Conservation (phyloP, 2,888 invertebrate species). For the Holacanthella duospinosa region DNA sequence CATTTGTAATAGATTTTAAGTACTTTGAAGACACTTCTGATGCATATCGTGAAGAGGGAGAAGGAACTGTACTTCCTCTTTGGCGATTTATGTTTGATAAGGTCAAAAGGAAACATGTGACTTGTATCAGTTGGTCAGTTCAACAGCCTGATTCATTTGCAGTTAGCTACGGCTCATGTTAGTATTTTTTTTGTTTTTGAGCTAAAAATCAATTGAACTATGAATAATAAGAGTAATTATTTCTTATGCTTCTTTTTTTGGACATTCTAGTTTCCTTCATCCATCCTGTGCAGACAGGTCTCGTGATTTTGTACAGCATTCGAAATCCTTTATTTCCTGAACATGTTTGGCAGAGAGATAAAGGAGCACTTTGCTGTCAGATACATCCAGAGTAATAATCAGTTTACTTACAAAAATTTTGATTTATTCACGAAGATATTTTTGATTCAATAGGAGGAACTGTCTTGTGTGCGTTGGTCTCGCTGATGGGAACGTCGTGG, state of each 20-base stretch:
- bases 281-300: conserved; percentile 64
- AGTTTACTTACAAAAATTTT: neutral
- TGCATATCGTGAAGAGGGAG: conserved; percentile 72
- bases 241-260: neutral
- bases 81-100: conserved; percentile 86
- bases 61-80: conserved; percentile 81
- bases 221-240: neutral
- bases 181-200: no score
- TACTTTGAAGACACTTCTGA: conserved; percentile 96
- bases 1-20: conserved; percentile 63
- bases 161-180: conserved; percentile 83
- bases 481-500: conserved; percentile 75
- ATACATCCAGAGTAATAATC: conserved; percentile 59
- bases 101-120: conserved; percentile 72
- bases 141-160: conserved; percentile 83
- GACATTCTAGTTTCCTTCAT: conserved; percentile 68
- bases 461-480: conserved; percentile 71
- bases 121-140: conserved; percentile 78
- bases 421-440: neutral
- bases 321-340: conserved; percentile 94
- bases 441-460: conserved; percentile 14
- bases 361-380: conserved; percentile 79
- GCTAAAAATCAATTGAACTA: conserved; percentile 43
- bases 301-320: conserved; percentile 75
- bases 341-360: conserved; percentile 67